Evolutionary conservation across 2,797 vertebrate species (phyloP).

Genomic region (Okamejei kenojei): DNA sequence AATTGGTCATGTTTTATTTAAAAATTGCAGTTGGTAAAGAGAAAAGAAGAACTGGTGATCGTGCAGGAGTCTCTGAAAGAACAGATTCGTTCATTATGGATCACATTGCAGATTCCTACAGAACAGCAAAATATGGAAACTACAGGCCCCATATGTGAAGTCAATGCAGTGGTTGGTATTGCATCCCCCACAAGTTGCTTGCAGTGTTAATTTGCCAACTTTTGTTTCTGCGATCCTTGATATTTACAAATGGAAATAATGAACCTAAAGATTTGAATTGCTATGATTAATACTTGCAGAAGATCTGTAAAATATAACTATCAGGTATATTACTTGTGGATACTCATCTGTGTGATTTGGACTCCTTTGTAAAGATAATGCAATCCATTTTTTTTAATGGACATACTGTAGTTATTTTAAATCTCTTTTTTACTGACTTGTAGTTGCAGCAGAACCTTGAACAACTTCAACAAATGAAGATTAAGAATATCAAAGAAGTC

Average conservation of each 20-base stretch:
- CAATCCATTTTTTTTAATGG: neutral
- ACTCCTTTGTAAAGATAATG: neutral
- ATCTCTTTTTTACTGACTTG: neutral
- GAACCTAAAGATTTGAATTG: neutral
- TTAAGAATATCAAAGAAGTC: conserved; percentile 50
- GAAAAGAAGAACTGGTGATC: conserved; percentile 43
- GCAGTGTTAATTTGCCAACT: neutral
- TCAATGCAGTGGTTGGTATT: conserved; percentile 41
- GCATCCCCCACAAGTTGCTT: neutral
- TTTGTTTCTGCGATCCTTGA: neutral
- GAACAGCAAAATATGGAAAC: conserved; percentile 41
- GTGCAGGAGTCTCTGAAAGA: conserved; percentile 40
- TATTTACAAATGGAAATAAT: neutral
- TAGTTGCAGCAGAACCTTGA: conserved; percentile 54
- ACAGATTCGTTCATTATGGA: conserved; percentile 46
- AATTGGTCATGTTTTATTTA: neutral
- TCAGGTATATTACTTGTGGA: neutral
- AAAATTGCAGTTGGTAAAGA: conserved; percentile 45
- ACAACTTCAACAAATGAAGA: conserved; percentile 52
- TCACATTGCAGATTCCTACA: conserved; percentile 42
- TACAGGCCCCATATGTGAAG: conserved; percentile 42
- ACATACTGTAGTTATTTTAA: too few relatives aligned
- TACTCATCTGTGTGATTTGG: neutral
- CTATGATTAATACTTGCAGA: neutral
- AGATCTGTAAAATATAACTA: neutral